phyloP scores from a whole-genome alignment of 2,888 invertebrate genomes.

The Drosophila parthenogenetica region DNA sequence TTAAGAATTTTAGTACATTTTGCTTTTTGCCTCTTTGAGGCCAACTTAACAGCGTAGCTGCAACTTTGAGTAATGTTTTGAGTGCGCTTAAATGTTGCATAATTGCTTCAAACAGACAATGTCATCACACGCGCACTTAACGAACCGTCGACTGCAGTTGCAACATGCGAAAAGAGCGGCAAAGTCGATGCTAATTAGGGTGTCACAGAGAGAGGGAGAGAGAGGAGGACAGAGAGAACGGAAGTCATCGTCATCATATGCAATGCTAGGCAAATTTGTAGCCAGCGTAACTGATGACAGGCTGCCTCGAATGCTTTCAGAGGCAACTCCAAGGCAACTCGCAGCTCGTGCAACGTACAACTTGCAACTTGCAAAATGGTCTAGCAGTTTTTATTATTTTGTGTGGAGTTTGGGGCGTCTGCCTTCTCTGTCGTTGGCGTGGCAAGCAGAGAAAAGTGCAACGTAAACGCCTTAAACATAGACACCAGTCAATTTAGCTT shows the following conservation, averaged over 20 bases:
- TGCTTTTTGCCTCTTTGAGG: no score
- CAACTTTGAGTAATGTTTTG: constrained; percentile 9
- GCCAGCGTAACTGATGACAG: constrained; percentile 57
- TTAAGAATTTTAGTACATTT: no score
- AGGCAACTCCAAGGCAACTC: not conserved
- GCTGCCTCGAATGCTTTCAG: constrained; percentile 34
- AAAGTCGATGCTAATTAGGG: constrained; percentile 67
- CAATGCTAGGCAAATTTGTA: constrained; percentile 50
- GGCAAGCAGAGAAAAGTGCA: constrained; percentile 52
- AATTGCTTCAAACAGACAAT: constrained; percentile 66
- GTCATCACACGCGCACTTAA: constrained; percentile 61
- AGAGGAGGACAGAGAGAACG: no score
- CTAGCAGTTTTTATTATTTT: constrained; percentile 3
- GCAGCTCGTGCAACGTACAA: no score
- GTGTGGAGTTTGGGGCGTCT: not conserved
- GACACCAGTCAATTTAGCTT: constrained; percentile 38
- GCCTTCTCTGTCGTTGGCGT: constrained; percentile 16
- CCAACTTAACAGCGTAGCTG: not conserved
- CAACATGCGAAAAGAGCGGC: constrained; percentile 22
- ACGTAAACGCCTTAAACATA: constrained; percentile 58
- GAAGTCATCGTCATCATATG: constrained; percentile 50
- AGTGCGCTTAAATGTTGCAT: constrained; percentile 60
- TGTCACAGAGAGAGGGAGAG: constrained; percentile 21
- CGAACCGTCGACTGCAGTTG: constrained; percentile 48
- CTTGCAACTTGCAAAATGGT: constrained; percentile 24